A percentile compares a stretch with the other conserved stretches of the same genome.
phyloP scores from a whole-genome alignment of 1,140 invertebrate species.

The Lucilia sericata region DNA sequence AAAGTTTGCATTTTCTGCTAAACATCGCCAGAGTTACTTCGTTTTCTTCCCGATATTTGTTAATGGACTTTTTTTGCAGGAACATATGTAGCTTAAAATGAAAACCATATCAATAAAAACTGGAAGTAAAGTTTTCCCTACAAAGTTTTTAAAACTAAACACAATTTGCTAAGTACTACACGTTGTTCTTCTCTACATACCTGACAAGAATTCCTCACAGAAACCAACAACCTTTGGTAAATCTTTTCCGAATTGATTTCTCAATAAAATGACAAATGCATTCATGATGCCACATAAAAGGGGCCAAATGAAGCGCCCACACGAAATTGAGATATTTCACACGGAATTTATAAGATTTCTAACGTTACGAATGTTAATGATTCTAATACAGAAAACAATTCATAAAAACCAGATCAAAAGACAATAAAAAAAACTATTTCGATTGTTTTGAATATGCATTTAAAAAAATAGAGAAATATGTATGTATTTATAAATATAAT shows the following conservation, averaged over 20 bases:
- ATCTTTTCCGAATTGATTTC: constrained; percentile 19
- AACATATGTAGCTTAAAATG: too few species aligned
- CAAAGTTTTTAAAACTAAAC: too few species aligned
- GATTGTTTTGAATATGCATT: background rate
- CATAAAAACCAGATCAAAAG: constrained; percentile 42
- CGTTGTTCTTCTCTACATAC: too few species aligned
- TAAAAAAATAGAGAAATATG: background rate
- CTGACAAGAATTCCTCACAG: background rate
- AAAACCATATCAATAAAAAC: too few species aligned
- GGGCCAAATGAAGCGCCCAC: constrained; percentile 32
- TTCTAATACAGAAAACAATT: constrained; percentile 31
- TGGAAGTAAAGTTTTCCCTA: too few species aligned
- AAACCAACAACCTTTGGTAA: background rate
- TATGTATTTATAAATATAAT: background rate
- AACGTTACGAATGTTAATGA: background rate
- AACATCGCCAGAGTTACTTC: too few species aligned
- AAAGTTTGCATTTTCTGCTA: too few species aligned
- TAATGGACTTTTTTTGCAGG: too few species aligned
- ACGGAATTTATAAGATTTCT: constrained; percentile 15
- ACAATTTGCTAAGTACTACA: too few species aligned
- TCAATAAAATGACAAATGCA: constrained; percentile 42
- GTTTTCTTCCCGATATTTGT: too few species aligned
- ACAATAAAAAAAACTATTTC: constrained; percentile 35
- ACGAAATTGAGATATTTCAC: constrained; percentile 41
- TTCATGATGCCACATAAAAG: constrained; percentile 1